Evolutionary conservation across 2,113 vertebrate species (phyloP).

Genomic region (Eleginops maclovinus): DNA sequence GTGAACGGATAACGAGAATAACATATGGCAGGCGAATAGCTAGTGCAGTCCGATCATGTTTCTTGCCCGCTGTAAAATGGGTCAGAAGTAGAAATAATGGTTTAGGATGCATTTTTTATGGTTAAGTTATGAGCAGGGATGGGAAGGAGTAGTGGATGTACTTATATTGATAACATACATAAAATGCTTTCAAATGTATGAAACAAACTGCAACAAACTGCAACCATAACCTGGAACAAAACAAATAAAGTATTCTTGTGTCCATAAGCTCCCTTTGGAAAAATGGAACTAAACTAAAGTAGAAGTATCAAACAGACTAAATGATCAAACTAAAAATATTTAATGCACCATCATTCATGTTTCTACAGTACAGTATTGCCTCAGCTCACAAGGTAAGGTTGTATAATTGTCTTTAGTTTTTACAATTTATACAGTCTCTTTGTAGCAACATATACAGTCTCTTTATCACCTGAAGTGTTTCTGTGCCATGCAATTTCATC

Average conservation of each 20-base stretch:
- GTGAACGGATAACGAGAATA: slow-evolving; percentile 41
- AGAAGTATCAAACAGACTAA: slow-evolving; percentile 55
- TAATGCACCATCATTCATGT: slow-evolving; percentile 33
- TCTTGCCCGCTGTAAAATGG: slow-evolving; percentile 48
- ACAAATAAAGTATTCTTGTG: slow-evolving; percentile 13
- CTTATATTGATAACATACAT: slow-evolving; percentile 15
- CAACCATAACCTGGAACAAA: slow-evolving; percentile 9
- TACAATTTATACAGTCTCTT: slow-evolving; percentile 4
- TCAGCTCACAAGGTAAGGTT: slow-evolving; percentile 11
- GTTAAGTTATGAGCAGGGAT: slow-evolving; percentile 33
- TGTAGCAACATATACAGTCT: slow-evolving; percentile 26
- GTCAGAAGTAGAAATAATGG: slow-evolving; percentile 52
- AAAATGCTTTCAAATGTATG: slow-evolving; percentile 18
- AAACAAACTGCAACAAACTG: not conserved
- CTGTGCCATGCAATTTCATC: slow-evolving; percentile 56
- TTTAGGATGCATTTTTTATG: slow-evolving; percentile 62
- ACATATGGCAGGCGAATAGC: not conserved
- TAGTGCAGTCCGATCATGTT: slow-evolving; percentile 22
- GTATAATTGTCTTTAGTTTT: slow-evolving; percentile 20
- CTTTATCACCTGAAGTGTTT: slow-evolving; percentile 47
- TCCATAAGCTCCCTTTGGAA: not conserved
- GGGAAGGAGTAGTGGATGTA: slow-evolving; percentile 6
- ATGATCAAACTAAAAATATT: slow-evolving; percentile 55
- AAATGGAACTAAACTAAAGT: not conserved
- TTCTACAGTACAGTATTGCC: slow-evolving; percentile 20